phyloP scores from a whole-genome alignment of 1,140 invertebrate species.

The Helicoverpa armigera region DNA sequence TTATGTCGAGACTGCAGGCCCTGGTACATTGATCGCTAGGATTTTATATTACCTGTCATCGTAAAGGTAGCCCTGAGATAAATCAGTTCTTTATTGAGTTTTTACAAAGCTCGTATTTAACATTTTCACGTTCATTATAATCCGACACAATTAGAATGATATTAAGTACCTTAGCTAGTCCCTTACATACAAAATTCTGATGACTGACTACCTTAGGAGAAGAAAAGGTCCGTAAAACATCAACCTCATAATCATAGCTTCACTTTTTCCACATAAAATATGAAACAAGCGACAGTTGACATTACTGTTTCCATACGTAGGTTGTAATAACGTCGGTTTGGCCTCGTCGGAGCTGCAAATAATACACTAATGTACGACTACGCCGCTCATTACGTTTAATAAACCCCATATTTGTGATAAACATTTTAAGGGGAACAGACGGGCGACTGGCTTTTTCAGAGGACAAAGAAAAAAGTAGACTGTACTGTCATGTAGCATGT shows the following conservation, averaged over 20 bases:
- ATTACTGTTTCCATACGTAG: conserved; percentile 10
- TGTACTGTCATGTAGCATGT: too few species aligned
- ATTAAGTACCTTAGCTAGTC: too few species aligned
- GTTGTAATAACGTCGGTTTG: conserved; percentile 2
- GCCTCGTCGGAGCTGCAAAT: conserved; percentile 39
- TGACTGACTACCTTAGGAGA: background rate
- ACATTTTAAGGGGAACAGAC: conserved; percentile 36
- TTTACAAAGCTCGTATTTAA: background rate
- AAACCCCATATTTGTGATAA: conserved; percentile 49
- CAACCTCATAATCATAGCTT: background rate
- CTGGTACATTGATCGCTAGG: conserved; percentile 25
- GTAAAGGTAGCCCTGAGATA: background rate
- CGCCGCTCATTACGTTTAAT: conserved; percentile 44
- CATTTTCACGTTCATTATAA: too few species aligned
- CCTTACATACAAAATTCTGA: too few species aligned
- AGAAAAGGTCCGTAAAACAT: conserved; percentile 2
- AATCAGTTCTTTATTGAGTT: background rate
- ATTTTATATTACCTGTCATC: conserved; percentile 22
- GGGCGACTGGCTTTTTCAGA: background rate
- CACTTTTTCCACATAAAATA: conserved; percentile 24
- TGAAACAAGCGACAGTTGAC: conserved; percentile 16
- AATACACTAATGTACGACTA: conserved; percentile 47
- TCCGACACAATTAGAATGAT: too few species aligned
- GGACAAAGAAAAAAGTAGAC: too few species aligned
- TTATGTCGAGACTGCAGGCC: too few species aligned